Evolutionary conservation across 2,797 vertebrate species (phyloP).

Genomic region (Australoheros facetus): DNA sequence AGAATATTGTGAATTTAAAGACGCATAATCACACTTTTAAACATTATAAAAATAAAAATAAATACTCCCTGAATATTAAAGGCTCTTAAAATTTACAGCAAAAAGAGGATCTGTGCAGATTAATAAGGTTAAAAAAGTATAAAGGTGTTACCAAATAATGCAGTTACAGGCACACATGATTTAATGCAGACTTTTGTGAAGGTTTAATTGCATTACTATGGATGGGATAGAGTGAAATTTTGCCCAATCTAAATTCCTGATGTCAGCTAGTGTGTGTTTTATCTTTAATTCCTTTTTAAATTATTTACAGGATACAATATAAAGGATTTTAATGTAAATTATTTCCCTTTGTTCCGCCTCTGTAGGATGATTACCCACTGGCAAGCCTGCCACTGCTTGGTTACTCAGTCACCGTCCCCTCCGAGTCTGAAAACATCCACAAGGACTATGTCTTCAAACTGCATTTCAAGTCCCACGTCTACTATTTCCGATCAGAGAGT

Average conservation of each 20-base stretch:
- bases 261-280: not conserved
- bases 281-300: not conserved
- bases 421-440: conserved; percentile 94
- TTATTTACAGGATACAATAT: not conserved
- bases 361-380: conserved; percentile 94
- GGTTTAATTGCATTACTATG: too few species aligned
- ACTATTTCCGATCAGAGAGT: conserved; percentile 98
- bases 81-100: not conserved
- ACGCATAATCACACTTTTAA: not conserved
- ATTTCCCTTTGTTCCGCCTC: not conserved
- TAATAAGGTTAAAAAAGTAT: not conserved
- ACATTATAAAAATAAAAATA: not conserved
- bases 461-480: conserved; percentile 98
- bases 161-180: not conserved
- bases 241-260: not conserved
- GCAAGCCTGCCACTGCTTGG: conserved; percentile 96
- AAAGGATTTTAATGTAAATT: not conserved
- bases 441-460: conserved; percentile 99
- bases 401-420: conserved; percentile 94
- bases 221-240: not conserved
- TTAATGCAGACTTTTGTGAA: too few species aligned
- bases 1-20: not conserved
- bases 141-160: not conserved
- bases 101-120: not conserved
- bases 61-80: not conserved